Evolutionary conservation across 2,888 invertebrate genomes (phyloP).

Genomic region (Drosophila trichaetosa): DNA sequence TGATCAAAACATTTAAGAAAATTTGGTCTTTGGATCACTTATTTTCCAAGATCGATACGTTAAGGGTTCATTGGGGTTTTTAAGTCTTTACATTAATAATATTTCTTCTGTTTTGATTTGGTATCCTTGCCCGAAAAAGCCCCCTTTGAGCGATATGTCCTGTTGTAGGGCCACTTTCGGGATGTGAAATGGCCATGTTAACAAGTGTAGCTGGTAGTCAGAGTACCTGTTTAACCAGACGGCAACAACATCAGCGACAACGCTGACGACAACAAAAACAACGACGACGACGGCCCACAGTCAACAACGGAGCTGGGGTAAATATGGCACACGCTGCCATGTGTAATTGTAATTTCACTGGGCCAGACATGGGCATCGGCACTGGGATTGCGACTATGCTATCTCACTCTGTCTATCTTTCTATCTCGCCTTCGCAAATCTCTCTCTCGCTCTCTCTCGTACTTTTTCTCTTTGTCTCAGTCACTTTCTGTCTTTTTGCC

Average conservation of each 20-base stretch:
- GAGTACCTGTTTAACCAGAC: conserved; percentile 79
- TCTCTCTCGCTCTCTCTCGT: background rate
- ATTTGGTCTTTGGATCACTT: background rate
- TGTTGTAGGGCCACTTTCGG: conserved; percentile 47
- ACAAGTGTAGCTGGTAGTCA: conserved; percentile 77
- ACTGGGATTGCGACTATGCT: conserved; percentile 17
- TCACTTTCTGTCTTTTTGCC: conserved; percentile 37
- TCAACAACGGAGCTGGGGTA: conserved; percentile 41
- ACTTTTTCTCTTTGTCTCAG: conserved; percentile 11
- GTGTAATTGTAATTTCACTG: conserved; percentile 76
- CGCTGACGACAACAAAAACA: conserved; percentile 46
- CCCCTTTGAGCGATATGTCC: background rate
- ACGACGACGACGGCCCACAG: conserved; percentile 62
- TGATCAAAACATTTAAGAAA: background rate
- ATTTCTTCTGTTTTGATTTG: background rate
- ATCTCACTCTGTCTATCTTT: conserved; percentile 11
- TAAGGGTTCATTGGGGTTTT: background rate
- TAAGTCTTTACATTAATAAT: background rate
- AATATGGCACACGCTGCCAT: conserved; percentile 77
- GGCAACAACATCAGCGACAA: conserved; percentile 60
- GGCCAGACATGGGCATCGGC: conserved; percentile 35
- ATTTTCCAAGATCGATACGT: background rate
- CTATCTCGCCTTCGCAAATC: background rate
- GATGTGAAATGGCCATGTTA: conserved; percentile 59
- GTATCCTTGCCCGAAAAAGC: too few relatives aligned